These are phyloP conservation scores for Aphelinus atriplicis DNA, from an alignment of 1,140 invertebrate genomes.

Conservation along the genomic window DNA sequence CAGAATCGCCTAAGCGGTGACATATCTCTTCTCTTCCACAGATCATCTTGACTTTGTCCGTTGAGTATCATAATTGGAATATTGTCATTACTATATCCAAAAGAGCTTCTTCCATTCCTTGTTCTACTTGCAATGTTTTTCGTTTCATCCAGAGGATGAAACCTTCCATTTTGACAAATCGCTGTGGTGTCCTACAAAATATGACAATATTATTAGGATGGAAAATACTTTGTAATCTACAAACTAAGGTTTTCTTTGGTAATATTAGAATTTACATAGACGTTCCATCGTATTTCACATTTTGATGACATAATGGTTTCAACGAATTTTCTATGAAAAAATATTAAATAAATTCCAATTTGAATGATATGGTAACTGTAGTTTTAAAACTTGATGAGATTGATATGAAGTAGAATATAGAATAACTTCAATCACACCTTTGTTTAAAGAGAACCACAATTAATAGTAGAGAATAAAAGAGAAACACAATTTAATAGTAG, in stretches of 20 bases:
- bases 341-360: too few species aligned
- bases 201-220: too few species aligned
- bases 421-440: too few species aligned
- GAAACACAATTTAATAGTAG: neutral
- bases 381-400: too few species aligned
- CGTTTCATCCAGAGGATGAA: conserved; percentile 59
- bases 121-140: conserved; percentile 51
- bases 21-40: conserved; percentile 71
- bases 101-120: conserved; percentile 52
- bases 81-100: conserved; percentile 65
- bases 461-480: neutral
- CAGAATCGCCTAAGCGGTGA: conserved; percentile 72
- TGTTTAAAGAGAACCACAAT: neutral
- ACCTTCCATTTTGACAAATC: conserved; percentile 53
- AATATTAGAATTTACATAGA: too few species aligned
- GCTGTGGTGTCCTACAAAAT: conserved; percentile 47
- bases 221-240: neutral
- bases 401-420: too few species aligned
- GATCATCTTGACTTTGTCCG: conserved; percentile 67
- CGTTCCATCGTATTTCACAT: neutral
- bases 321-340: too few species aligned
- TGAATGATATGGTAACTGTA: too few species aligned
- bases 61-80: conserved; percentile 71
- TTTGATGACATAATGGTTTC: neutral
- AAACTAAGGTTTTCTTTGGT: too few species aligned